Evolutionary conservation across 1,140 invertebrate genomes (phyloP), one percentile per base, ranked within the genome.

Genomic region (Dendrolimus kikuchii): DNA sequence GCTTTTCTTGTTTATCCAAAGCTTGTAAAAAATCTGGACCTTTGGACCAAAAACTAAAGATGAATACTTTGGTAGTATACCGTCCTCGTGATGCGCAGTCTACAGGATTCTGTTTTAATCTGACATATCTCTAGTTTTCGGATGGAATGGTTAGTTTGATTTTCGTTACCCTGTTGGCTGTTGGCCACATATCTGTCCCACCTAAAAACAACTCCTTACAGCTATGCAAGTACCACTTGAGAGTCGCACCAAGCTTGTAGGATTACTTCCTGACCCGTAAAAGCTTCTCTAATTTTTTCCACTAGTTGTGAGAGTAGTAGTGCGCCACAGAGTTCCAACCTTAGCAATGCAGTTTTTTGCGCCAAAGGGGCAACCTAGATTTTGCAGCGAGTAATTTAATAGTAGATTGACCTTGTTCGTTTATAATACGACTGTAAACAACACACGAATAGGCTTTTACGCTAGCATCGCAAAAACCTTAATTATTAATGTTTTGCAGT

Each of bases 321-420:
- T n/a, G n/a, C 87, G 7, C 69, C 87, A 51, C 62, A 76, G 23
- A 89, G 62, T 69, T 90, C 88, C 44, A 89, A 55, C 55, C 81
- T 47, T 0, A 89, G 87, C 7, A 90, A 71, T 4, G 80, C 73
- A 7, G 50, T 54, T 66, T 88, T 87, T 56, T 61, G 55, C 10
- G 40, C 7, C 3, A 87, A 48, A 39, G 87, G 88, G 43, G 87
- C 74, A 5, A 89, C 84, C 77, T 63, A 44, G 72, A 64, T 61
- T n/a, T 88, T 88, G 71, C 60, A 42, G 55, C 60, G 7, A 87
- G 45, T 49, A 86, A 53, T 6, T 43, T 55, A 38, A 60, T 37
- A 37, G 38, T 49, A 2, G 49, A 45, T 6, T 59, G 43, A 8
- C 62, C 61, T 36, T 57, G 9, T 43, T 57, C 43, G 52, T 77